Percentiles rank a stretch among this genome's conserved stretches.
Conservation (phyloP, 2,888 invertebrate genomes). For the Crossocerus cetratus region DNA sequence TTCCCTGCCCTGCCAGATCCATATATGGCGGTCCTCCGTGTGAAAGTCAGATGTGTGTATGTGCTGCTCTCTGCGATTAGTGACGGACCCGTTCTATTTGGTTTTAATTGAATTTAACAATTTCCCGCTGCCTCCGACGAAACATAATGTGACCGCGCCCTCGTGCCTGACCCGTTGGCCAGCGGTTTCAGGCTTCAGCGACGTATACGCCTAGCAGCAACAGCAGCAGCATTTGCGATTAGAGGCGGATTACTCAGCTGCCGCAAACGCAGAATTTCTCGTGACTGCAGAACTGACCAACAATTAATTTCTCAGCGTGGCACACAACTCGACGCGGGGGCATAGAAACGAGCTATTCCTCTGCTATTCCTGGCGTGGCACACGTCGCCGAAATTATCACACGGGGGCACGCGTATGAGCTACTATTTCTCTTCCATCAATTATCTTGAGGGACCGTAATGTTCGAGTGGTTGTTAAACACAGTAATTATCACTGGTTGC, state of each 20-base stretch:
- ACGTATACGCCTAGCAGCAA: conserved; percentile 17
- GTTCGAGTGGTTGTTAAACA: conserved; percentile 12
- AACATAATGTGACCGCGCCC: no score
- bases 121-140: no score
- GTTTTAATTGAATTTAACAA: no score
- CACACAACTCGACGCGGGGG: neutral
- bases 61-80: neutral
- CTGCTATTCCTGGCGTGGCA: neutral
- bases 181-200: no score
- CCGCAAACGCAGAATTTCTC: conserved; percentile 51
- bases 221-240: conserved; percentile 57
- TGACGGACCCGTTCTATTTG: neutral
- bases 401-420: conserved; percentile 15
- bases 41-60: neutral
- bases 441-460: conserved; percentile 21
- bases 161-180: no score
- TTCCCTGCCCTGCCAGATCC: neutral
- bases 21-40: neutral
- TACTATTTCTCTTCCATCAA: conserved; percentile 24
- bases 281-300: conserved; percentile 53
- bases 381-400: conserved; percentile 24
- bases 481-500: neutral
- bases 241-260: conserved; percentile 55
- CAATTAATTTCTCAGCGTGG: conserved; percentile 59
- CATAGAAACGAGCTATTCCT: neutral